Base-by-base conservation (phyloP, 2,113 vertebrate species). In the Semnornis frantzii region DNA sequence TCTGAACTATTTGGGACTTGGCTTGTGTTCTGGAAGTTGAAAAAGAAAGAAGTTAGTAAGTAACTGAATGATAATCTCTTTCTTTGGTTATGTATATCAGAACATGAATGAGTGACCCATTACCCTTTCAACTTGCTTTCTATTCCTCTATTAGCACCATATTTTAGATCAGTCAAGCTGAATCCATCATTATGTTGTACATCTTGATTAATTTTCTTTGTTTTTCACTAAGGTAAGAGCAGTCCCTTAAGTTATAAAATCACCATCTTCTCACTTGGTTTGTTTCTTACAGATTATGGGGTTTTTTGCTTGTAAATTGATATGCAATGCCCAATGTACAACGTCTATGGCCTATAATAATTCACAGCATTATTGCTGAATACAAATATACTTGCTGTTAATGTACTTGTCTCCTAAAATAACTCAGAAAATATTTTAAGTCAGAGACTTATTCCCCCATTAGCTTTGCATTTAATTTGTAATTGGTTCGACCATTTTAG, bases 301-400 rank as follows among this genome's bases (percentile, higher is more conserved):
- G 20, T 76, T 13, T 72, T 59, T 84, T 34, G 37, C 9, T 46
- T 80, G 8, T 54, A 64, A 60, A 7, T 72, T 77, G 19, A 50
- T 46, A 27, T 4, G 1, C 4, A 3, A 52, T 34, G 12, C 6
- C 18, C 10, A 58, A 5, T 10, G 4, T 39, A 46, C 5, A 60
- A 31, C 1, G 28, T 44, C 75, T 89, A 80, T 70, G 2, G 4
- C 27, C 17, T 66, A 12, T 39, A 50, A n/a, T 55, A 50, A 80
- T 28, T 83, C 25, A 44, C 3, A 46, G 8, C 8, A 19, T 42
- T 81, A 31, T 42, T 31, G 9, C 60, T 19, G 12, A 62, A 6
- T 13, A 2, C 27, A 74, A 70, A 4, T 27, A 3, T 65, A 70
- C 17, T 55, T 88, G 2, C 21, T 52, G 50, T 58, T 84, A 28